Percentiles rank a stretch among this genome's conserved stretches.
These are phyloP conservation scores for Chiridota heheva DNA, from an alignment of 35 echinoderm and acorn worm species.

Conservation along the genomic window DNA sequence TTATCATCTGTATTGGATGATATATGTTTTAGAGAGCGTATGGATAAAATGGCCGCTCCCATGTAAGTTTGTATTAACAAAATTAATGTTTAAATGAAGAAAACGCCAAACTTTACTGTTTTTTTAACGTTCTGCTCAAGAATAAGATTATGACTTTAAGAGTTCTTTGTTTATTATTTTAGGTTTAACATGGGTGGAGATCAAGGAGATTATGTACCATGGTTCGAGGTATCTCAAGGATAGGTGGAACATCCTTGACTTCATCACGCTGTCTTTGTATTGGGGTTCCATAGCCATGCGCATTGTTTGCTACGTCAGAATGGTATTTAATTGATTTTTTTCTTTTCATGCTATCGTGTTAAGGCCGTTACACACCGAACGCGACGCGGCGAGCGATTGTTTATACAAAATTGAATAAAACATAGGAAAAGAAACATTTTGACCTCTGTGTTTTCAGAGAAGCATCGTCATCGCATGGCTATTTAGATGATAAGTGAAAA, in stretches of 20 bases:
- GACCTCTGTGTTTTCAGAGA: too few species aligned
- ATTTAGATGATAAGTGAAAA: too few species aligned
- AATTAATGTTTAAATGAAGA: too few species aligned
- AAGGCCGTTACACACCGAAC: too few species aligned
- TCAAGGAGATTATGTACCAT: slow-evolving; percentile 91
- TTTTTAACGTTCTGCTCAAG: neutral
- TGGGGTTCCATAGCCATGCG: slow-evolving; percentile 95
- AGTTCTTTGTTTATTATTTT: neutral
- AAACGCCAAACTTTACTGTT: neutral
- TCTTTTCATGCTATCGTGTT: too few species aligned
- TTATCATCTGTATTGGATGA: too few species aligned
- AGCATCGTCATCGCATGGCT: too few species aligned
- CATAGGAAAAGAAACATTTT: too few species aligned
- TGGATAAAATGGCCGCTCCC: too few species aligned
- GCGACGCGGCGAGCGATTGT: too few species aligned
- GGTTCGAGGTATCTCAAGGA: slow-evolving; percentile 91
- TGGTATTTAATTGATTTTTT: slow-evolving; percentile 33
- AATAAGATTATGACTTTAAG: neutral
- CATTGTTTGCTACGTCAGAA: slow-evolving; percentile 53
- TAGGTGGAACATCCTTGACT: slow-evolving; percentile 94
- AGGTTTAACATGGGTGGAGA: slow-evolving; percentile 97
- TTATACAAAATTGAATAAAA: too few species aligned
- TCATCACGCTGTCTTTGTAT: slow-evolving; percentile 84
- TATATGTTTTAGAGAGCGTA: neutral
- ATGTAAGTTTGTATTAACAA: too few species aligned